Evolutionary conservation across 2,888 invertebrate species (phyloP).

Genomic region (Shargacucullia verbasci): DNA sequence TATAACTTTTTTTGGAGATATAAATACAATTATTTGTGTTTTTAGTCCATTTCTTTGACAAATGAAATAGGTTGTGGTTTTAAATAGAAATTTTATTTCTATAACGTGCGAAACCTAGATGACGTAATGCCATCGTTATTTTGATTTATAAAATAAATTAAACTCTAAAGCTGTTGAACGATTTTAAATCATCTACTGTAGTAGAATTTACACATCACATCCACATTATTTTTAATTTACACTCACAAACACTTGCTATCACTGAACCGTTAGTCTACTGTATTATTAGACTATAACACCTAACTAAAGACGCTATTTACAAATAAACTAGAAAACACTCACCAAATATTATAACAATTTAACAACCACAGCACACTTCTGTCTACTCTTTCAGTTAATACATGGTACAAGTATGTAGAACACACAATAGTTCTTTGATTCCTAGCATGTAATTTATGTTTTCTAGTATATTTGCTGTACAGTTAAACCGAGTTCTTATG

Average conservation of each 20-base stretch:
- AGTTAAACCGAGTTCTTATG: too few relatives aligned
- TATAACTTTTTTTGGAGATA: conserved; percentile 77
- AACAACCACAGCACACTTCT: too few relatives aligned
- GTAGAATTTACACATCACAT: too few relatives aligned
- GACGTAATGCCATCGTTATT: conserved; percentile 22
- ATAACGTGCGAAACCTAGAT: conserved; percentile 36
- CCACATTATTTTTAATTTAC: too few relatives aligned
- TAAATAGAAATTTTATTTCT: conserved; percentile 65
- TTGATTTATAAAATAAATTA: conserved; percentile 41
- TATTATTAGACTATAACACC: not conserved
- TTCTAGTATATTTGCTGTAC: too few relatives aligned
- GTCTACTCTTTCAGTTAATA: too few relatives aligned
- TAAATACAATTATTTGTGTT: conserved; percentile 76
- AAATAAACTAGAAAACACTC: too few relatives aligned
- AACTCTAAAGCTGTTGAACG: conserved; percentile 28
- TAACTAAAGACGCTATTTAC: too few relatives aligned
- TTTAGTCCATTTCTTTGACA: conserved; percentile 66
- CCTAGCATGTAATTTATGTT: too few relatives aligned
- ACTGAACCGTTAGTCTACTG: not conserved
- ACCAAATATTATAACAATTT: too few relatives aligned
- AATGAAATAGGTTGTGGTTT: conserved; percentile 57
- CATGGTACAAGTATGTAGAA: too few relatives aligned
- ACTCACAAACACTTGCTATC: not conserved
- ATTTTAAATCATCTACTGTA: conserved; percentile 27
- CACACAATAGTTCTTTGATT: too few relatives aligned